These are phyloP conservation scores for Babylonia areolata DNA, from an alignment of 1,140 invertebrate species.

Conservation along the genomic window DNA sequence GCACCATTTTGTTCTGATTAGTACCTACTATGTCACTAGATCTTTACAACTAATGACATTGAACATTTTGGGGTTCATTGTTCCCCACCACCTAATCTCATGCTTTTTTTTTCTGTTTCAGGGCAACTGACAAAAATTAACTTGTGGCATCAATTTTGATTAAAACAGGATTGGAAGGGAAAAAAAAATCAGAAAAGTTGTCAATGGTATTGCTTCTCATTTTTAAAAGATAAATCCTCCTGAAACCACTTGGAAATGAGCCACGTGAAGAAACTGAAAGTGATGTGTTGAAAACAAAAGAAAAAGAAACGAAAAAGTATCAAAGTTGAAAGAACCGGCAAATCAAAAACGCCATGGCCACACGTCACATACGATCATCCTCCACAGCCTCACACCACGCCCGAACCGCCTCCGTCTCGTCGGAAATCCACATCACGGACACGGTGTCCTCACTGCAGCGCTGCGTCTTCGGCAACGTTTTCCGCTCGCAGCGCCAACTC, in stretches of 20 bases:
- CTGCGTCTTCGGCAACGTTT: not conserved
- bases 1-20: too few relatives aligned
- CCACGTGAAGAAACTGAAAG: not conserved
- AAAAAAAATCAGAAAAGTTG: too few relatives aligned
- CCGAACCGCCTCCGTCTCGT: not conserved
- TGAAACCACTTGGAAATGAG: not conserved
- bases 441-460: conserved; percentile 7
- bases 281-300: not conserved
- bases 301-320: not conserved
- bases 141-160: too few relatives aligned
- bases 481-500: conserved; percentile 13
- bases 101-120: too few relatives aligned
- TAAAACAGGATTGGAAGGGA: too few relatives aligned
- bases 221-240: not conserved
- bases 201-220: not conserved
- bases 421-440: not conserved
- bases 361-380: not conserved
- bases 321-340: not conserved
- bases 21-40: too few relatives aligned
- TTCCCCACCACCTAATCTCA: too few relatives aligned
- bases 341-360: not conserved
- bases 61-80: too few relatives aligned
- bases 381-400: not conserved
- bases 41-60: too few relatives aligned
- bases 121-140: too few relatives aligned